Conservation (phyloP, 2,113 vertebrate genomes). For the Seriola quinqueradiata region DNA sequence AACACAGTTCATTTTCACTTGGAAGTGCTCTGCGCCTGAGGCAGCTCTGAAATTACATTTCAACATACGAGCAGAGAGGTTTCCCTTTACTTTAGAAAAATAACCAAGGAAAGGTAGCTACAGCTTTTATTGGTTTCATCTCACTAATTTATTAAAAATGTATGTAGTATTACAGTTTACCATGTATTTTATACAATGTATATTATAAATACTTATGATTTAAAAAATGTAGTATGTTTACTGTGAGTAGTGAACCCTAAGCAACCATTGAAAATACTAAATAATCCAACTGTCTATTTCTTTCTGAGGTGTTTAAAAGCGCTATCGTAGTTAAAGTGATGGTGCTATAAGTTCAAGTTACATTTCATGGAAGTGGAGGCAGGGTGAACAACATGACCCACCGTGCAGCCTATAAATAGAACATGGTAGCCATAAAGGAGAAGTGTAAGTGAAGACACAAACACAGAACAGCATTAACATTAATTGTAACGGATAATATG, state of each 20-base stretch:
- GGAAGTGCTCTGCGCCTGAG: constrained; percentile 50
- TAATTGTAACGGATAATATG: constrained; percentile 43
- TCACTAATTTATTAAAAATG: constrained; percentile 30
- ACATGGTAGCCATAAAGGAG: constrained; percentile 45
- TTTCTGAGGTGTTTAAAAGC: constrained; percentile 43
- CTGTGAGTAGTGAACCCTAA: constrained; percentile 30
- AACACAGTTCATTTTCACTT: constrained; percentile 52
- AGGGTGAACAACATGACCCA: constrained; percentile 51
- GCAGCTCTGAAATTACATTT: constrained; percentile 56
- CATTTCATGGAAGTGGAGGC: constrained; percentile 64
- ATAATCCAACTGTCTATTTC: constrained; percentile 1
- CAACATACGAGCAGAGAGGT: constrained; percentile 13
- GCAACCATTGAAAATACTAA: constrained; percentile 29
- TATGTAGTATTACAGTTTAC: constrained; percentile 3
- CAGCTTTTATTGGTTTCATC: constrained; percentile 5
- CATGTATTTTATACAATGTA: constrained; percentile 27
- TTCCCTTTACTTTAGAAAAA: constrained; percentile 15
- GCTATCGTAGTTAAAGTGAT: constrained; percentile 39
- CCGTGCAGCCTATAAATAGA: constrained; percentile 73
- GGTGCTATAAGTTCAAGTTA: constrained; percentile 68
- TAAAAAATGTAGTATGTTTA: constrained; percentile 22
- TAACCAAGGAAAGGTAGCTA: constrained; percentile 8
- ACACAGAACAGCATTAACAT: constrained; percentile 50
- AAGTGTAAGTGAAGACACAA: constrained; percentile 48
- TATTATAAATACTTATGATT: constrained; percentile 22